phyloP scores from a whole-genome alignment of 2,797 vertebrate genomes.

The Sebastiscus albofasciatus region DNA sequence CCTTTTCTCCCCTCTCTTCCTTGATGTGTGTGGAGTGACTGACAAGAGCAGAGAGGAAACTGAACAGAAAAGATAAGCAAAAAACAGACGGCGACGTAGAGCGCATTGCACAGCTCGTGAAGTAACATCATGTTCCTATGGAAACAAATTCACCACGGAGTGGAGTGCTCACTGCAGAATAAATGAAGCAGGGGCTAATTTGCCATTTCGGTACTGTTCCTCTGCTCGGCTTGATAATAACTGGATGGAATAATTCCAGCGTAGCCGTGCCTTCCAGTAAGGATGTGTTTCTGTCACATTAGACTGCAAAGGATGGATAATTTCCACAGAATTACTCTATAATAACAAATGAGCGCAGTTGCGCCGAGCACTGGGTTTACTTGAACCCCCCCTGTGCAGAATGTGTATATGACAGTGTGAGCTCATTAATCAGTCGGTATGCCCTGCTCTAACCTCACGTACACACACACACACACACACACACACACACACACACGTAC shows the following conservation, averaged over 20 bases:
- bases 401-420: constrained; percentile 57
- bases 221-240: constrained; percentile 72
- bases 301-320: constrained; percentile 48
- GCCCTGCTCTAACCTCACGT: constrained; percentile 26
- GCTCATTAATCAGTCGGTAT: constrained; percentile 66
- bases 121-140: constrained; percentile 79
- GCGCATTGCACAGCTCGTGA: constrained; percentile 41
- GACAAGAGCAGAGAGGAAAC: constrained; percentile 52
- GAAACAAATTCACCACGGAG: constrained; percentile 70
- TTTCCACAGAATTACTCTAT: constrained; percentile 67
- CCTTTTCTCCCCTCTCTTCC: neutral
- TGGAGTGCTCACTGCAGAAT: constrained; percentile 69
- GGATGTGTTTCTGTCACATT: constrained; percentile 65
- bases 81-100: constrained; percentile 18
- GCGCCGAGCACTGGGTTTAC: constrained; percentile 20
- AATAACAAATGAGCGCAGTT: constrained; percentile 63
- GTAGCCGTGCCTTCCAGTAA: constrained; percentile 55
- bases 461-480: constrained; percentile 1
- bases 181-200: constrained; percentile 80
- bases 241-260: constrained; percentile 69
- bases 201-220: constrained; percentile 73
- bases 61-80: constrained; percentile 48
- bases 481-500: constrained; percentile 3
- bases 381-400: constrained; percentile 34
- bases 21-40: constrained; percentile 32